phyloP scores from a whole-genome alignment of 1,140 invertebrate genomes.

The Cherax destructor region DNA sequence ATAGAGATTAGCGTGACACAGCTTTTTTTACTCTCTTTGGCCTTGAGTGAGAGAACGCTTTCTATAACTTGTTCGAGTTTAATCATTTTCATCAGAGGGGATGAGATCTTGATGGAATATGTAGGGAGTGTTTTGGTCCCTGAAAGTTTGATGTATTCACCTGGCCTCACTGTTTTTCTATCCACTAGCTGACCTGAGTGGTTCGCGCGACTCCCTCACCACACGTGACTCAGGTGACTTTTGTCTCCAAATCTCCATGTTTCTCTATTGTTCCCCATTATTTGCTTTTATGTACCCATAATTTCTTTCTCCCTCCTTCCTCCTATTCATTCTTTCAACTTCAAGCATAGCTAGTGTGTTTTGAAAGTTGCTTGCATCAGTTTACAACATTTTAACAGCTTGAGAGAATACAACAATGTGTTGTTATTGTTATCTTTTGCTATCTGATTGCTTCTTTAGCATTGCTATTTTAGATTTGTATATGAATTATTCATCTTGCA shows the following conservation, averaged over 20 bases:
- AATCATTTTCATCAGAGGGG: neutral
- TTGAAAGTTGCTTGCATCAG: no score
- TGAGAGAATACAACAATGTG: no score
- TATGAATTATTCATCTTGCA: no score
- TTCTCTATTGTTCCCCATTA: conserved; percentile 48
- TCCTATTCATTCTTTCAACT: neutral
- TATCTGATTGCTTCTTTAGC: no score
- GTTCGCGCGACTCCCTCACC: conserved; percentile 85
- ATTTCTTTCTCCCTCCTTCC: neutral
- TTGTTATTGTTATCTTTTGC: no score
- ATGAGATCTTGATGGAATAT: neutral
- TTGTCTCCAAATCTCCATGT: conserved; percentile 59
- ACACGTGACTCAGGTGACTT: conserved; percentile 85
- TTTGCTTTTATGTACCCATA: conserved; percentile 60
- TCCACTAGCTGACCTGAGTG: conserved; percentile 83
- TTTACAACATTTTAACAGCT: no score
- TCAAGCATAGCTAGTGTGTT: neutral
- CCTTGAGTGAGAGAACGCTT: no score
- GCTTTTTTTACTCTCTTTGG: no score
- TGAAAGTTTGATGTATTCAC: conserved; percentile 2
- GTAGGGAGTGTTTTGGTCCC: neutral
- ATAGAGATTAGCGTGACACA: no score
- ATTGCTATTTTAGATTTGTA: no score
- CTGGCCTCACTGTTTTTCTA: conserved; percentile 27
- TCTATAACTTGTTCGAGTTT: no score